These are phyloP conservation scores for Ophiodon elongatus DNA, from an alignment of 2,113 vertebrate genomes.

Conservation along the genomic window DNA sequence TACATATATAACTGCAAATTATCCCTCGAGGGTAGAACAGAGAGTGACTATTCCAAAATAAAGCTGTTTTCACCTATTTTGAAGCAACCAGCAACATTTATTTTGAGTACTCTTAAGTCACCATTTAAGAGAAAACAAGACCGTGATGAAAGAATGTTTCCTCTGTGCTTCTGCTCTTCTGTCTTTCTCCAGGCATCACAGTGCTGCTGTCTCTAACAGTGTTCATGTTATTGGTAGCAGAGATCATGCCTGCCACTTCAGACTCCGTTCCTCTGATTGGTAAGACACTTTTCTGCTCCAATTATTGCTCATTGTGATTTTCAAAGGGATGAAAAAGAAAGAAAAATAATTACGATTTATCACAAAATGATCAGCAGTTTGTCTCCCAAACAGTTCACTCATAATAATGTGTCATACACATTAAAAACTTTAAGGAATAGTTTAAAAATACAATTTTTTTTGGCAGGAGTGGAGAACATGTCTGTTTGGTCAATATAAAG, in stretches of 20 bases:
- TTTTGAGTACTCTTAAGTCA: constrained; percentile 29
- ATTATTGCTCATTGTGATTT: not conserved
- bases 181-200: constrained; percentile 86
- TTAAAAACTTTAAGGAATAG: not conserved
- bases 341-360: not conserved
- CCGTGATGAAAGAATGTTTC: constrained; percentile 15
- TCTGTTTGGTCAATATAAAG: not conserved
- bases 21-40: not conserved
- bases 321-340: constrained; percentile 10
- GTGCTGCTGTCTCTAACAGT: constrained; percentile 93
- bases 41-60: constrained; percentile 33
- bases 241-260: constrained; percentile 95
- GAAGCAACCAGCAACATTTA: constrained; percentile 29
- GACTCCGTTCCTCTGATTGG: constrained; percentile 94
- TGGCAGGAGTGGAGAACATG: not conserved
- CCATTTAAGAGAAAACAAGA: constrained; percentile 8
- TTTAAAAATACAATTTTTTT: not conserved
- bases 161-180: constrained; percentile 33
- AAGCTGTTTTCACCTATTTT: constrained; percentile 3
- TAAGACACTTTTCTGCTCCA: constrained; percentile 61
- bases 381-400: not conserved
- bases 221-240: constrained; percentile 94
- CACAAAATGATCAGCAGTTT: not conserved
- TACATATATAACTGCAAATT: constrained; percentile 37
- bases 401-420: not conserved